Evolutionary conservation across 2,113 vertebrate genomes (phyloP).

Genomic region (Numenius arquata): DNA sequence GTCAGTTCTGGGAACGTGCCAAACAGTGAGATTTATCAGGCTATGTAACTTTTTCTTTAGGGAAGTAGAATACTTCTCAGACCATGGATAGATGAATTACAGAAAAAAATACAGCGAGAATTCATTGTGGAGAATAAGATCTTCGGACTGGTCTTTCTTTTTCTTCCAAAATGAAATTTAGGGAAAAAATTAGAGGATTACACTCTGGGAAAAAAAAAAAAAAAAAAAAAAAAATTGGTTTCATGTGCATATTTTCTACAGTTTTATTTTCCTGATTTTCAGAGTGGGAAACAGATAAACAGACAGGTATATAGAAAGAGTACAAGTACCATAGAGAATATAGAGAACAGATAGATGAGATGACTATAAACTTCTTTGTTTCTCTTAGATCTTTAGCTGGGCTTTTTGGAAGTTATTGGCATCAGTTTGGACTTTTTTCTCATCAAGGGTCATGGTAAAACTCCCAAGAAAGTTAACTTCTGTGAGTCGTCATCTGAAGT

Average conservation of each 20-base stretch:
- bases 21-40: neutral
- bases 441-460: neutral
- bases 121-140: neutral
- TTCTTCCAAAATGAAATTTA: neutral
- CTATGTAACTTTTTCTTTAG: neutral
- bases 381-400: neutral
- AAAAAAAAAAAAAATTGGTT: neutral
- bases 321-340: neutral
- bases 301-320: accelerated
- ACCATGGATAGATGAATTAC: neutral
- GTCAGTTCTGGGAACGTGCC: neutral
- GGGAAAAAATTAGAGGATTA: neutral
- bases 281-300: neutral
- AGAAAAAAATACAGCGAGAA: neutral
- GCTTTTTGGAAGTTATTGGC: neutral
- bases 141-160: neutral
- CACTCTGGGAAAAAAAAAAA: too few relatives aligned
- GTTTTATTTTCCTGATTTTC: neutral
- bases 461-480: neutral
- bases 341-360: neutral
- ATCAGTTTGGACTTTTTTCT: neutral
- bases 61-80: neutral
- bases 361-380: neutral
- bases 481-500: neutral
- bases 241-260: neutral